Base-by-base conservation (phyloP, 1,140 invertebrate species). In the Onthophagus taurus region DNA sequence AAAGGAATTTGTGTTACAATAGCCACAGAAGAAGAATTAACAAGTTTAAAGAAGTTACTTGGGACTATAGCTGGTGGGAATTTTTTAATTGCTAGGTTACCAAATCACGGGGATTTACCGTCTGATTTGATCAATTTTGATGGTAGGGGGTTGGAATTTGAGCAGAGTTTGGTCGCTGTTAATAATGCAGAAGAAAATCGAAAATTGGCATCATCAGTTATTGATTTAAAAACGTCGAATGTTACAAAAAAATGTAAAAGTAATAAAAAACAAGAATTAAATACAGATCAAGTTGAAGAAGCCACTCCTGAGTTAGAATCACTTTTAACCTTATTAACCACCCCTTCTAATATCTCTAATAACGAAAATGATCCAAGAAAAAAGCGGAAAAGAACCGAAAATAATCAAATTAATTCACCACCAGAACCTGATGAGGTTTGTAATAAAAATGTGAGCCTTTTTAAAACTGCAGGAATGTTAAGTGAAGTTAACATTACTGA, bases 1-100 rank as follows among this genome's bases (percentile, higher is more conserved):
- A 72, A 75, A 57, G 87, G 85, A 42, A 72, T 78, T 35, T 76
- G 81, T 16, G 75, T 89, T 17, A 81, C 73, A 49, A 71, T 87
- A 39, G 55, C 80, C 13, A 67, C 74, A 31, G 71, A 72, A 14
- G 65, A 71, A 33, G 81, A 85, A 58, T 39, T 74, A 31, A 48
- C 58, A 9, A 68, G 63, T 37, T 81, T 85, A 46, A 66, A 64
- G 58, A 52, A 69, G 35, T 66, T 83, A 41, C 56, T 84, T 21
- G 49, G 57, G 3, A 55, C 57, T 2, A 59, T 75, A 33, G 68
- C 68, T 14, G 71, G 71, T 11, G 50, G 53, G 18, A 64, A 67
- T 21, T 70, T 76, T 54, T 64, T 58, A n/a, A 54, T 78, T 5
- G 47, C 70, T 0, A 67, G 70, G 55, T 62, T 74, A 41, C 67